Conservation (phyloP, 2,797 vertebrate genomes). For the Acanthurus lineatus region DNA sequence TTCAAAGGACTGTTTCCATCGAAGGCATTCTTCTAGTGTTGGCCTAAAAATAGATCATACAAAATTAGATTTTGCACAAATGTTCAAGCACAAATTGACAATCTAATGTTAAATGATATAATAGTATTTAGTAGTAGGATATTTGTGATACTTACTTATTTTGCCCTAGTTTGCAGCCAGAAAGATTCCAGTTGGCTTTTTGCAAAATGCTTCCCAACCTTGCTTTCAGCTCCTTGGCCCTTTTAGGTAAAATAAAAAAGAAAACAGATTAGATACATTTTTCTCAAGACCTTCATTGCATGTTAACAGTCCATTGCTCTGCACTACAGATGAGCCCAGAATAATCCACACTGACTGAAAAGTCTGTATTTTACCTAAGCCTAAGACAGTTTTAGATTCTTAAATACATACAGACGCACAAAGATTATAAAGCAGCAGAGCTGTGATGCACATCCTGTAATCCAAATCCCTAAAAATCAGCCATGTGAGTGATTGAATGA, state of each 20-base stretch:
- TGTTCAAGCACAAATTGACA: background rate
- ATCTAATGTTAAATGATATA: background rate
- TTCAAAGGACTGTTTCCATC: slow-evolving; percentile 94
- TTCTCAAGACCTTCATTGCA: background rate
- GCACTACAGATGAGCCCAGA: background rate
- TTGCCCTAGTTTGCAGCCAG: slow-evolving; percentile 82
- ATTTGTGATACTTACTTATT: slow-evolving; percentile 74
- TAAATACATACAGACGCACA: slow-evolving; percentile 13
- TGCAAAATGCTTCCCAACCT: slow-evolving; percentile 91
- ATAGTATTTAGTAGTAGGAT: background rate
- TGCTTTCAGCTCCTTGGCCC: slow-evolving; percentile 93
- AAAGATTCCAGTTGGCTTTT: slow-evolving; percentile 84
- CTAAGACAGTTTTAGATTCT: slow-evolving; percentile 1
- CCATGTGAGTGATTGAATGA: background rate
- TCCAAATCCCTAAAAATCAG: slow-evolving; percentile 31
- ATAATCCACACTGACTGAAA: background rate
- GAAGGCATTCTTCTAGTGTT: slow-evolving; percentile 90
- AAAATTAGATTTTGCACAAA: slow-evolving; percentile 28
- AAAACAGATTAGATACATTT: slow-evolving; percentile 39
- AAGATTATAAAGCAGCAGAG: slow-evolving; percentile 1
- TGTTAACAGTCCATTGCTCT: background rate
- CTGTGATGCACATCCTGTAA: background rate
- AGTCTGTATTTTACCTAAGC: slow-evolving; percentile 10
- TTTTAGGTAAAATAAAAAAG: slow-evolving; percentile 75
- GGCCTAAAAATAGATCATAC: slow-evolving; percentile 81